These are phyloP conservation scores for Iphiclides podalirius DNA, from an alignment of 2,888 invertebrate species.

Conservation along the genomic window DNA sequence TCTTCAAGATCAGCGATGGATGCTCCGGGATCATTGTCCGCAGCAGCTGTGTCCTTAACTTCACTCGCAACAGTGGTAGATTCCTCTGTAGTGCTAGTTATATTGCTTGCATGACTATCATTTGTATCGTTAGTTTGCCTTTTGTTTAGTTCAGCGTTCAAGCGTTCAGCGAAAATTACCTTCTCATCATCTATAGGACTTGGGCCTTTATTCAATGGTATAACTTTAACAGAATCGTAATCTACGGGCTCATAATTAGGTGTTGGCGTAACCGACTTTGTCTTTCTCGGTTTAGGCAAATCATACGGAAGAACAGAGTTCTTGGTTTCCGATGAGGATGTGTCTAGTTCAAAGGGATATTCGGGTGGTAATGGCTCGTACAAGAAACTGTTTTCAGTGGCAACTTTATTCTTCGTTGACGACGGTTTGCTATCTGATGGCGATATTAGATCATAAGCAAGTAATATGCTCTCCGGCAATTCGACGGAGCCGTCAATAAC, in stretches of 20 bases:
- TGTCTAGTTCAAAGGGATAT: conserved; percentile 60
- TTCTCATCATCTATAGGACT: conserved; percentile 54
- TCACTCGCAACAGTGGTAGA: conserved; percentile 37
- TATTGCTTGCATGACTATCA: conserved; percentile 30
- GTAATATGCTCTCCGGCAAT: conserved; percentile 66
- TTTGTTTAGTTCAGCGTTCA: conserved; percentile 56
- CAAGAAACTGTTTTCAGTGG: conserved; percentile 51
- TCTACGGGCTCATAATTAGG: conserved; percentile 62
- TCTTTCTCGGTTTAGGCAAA: conserved; percentile 53
- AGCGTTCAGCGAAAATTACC: conserved; percentile 31
- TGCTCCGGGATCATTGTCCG: conserved; percentile 71
- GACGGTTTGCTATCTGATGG: conserved; percentile 42
- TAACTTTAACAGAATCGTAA: conserved; percentile 67
- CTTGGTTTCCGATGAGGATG: conserved; percentile 61
- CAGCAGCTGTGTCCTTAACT: conserved; percentile 47
- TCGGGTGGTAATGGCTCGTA: conserved; percentile 64
- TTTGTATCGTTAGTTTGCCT: conserved; percentile 49
- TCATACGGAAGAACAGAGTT: conserved; percentile 56
- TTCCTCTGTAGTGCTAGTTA: conserved; percentile 31
- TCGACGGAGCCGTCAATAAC: conserved; percentile 62
- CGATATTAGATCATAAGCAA: conserved; percentile 64
- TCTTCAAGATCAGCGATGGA: conserved; percentile 85
- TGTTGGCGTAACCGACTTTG: conserved; percentile 41
- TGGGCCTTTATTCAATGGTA: conserved; percentile 61
- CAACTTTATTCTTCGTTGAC: conserved; percentile 35